These are phyloP conservation scores for Pelusios castaneus DNA, from an alignment of 2,113 vertebrate genomes.

Conservation along the genomic window DNA sequence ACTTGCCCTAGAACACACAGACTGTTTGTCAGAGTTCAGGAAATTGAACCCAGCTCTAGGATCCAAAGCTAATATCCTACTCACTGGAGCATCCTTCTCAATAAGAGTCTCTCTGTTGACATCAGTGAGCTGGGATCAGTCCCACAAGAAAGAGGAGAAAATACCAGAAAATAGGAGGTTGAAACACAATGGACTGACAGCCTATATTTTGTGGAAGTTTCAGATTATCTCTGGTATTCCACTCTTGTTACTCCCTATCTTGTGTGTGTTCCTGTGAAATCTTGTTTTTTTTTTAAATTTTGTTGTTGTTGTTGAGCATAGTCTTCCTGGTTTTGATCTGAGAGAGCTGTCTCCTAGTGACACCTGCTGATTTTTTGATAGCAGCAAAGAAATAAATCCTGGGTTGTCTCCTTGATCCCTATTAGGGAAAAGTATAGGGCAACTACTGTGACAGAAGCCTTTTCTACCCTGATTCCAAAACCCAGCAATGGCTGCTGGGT, in stretches of 20 bases:
- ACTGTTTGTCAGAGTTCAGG: background rate
- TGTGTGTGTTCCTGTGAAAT: slow-evolving; percentile 17
- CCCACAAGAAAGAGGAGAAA: background rate
- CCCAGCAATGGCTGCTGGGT: background rate
- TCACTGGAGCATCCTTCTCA: background rate
- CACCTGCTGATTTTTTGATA: slow-evolving; percentile 45
- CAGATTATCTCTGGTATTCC: slow-evolving; percentile 14
- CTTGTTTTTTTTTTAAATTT: background rate
- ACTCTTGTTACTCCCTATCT: slow-evolving; percentile 34
- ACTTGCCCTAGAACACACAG: background rate
- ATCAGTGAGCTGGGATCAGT: rapidly evolving
- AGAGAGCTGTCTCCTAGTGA: slow-evolving; percentile 43
- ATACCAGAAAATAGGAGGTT: background rate
- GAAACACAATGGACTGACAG: background rate
- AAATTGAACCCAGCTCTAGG: background rate
- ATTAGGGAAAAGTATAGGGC: background rate
- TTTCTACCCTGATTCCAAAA: background rate
- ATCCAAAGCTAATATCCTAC: background rate
- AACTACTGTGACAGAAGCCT: background rate
- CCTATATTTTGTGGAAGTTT: background rate
- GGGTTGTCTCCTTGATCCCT: background rate
- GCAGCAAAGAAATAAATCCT: slow-evolving; percentile 44
- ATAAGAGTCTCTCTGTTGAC: background rate
- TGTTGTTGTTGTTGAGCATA: background rate
- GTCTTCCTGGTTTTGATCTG: slow-evolving; percentile 19